Conservation (phyloP, 1,140 invertebrate genomes). For the Anoplophora glabripennis region DNA sequence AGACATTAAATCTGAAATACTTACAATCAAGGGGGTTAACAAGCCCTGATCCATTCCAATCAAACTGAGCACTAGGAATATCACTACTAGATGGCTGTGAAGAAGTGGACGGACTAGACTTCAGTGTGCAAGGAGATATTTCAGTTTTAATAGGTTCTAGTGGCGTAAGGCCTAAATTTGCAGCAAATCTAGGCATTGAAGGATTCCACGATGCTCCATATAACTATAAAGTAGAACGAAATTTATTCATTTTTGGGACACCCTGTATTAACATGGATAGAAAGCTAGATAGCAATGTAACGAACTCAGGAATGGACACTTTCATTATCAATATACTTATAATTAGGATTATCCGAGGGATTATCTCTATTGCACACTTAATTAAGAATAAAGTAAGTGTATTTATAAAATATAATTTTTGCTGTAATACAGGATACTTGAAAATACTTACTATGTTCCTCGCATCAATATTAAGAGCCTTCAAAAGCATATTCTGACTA, state of each 20-base stretch:
- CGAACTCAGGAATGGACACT: too few species aligned
- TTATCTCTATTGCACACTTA: not conserved
- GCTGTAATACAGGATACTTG: too few species aligned
- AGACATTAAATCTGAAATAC: slow-evolving; percentile 40
- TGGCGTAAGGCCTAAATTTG: slow-evolving; percentile 70
- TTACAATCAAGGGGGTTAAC: slow-evolving; percentile 66
- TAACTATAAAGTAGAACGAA: slow-evolving; percentile 57
- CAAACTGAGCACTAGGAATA: slow-evolving; percentile 63
- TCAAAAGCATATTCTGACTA: slow-evolving; percentile 65
- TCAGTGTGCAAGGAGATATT: slow-evolving; percentile 38
- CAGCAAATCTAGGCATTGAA: slow-evolving; percentile 74
- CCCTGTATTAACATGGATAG: too few species aligned
- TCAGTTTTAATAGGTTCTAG: slow-evolving; percentile 69
- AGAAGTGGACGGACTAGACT: slow-evolving; percentile 36
- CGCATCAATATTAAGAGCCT: slow-evolving; percentile 74
- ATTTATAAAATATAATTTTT: not conserved
- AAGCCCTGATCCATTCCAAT: slow-evolving; percentile 64
- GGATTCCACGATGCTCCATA: slow-evolving; percentile 76
- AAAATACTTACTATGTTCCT: slow-evolving; percentile 73
- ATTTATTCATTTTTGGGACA: too few species aligned
- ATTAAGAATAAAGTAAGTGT: not conserved
- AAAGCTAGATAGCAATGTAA: too few species aligned
- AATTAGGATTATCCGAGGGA: too few species aligned
- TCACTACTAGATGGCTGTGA: slow-evolving; percentile 35
- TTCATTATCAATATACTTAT: too few species aligned